These are phyloP conservation scores for Labeo catla DNA, from an alignment of 2,113 vertebrate species.

Conservation along the genomic window DNA sequence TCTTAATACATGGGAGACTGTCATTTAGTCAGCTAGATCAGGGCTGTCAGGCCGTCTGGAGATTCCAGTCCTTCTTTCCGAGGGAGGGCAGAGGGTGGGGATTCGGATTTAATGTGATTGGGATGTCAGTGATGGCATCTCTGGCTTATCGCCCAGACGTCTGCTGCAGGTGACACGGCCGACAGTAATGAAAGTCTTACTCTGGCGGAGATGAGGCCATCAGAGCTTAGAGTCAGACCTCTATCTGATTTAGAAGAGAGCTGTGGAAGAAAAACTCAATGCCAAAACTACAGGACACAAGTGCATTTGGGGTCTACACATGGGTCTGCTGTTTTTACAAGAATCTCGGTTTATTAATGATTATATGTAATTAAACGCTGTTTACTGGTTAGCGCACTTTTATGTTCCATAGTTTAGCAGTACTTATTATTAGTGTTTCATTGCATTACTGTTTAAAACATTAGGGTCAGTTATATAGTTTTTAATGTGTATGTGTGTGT, in stretches of 20 bases:
- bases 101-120: conserved; percentile 67
- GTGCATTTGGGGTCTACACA: not conserved
- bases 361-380: not conserved
- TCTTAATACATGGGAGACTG: conserved; percentile 39
- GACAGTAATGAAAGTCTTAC: conserved; percentile 75
- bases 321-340: not conserved
- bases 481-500: no score
- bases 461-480: no score
- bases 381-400: no score
- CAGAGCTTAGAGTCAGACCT: conserved; percentile 36
- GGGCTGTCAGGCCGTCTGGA: conserved; percentile 45
- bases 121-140: conserved; percentile 74
- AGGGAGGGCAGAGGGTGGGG: conserved; percentile 28
- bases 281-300: not conserved
- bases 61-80: conserved; percentile 24
- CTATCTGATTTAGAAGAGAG: conserved; percentile 29
- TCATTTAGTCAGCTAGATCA: conserved; percentile 44
- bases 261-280: conserved; percentile 19
- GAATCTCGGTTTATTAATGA: not conserved
- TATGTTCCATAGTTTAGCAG: no score
- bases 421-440: no score
- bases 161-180: conserved; percentile 69
- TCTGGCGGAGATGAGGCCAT: conserved; percentile 53
- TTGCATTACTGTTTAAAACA: no score
- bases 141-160: conserved; percentile 69